phyloP scores from a whole-genome alignment of 2,888 invertebrate genomes.

The Diplazon laetatorius region DNA sequence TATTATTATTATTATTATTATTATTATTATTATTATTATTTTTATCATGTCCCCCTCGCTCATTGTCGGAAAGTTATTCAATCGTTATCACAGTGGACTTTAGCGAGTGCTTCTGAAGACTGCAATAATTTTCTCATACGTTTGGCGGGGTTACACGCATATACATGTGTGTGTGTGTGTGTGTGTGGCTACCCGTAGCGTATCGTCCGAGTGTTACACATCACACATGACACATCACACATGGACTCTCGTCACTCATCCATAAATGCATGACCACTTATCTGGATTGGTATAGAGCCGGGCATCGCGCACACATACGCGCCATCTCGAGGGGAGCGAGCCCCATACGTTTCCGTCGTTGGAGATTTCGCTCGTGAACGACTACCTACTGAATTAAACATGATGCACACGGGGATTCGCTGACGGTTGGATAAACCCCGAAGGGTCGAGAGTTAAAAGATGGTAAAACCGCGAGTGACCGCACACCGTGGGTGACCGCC shows the following conservation, averaged over 20 bases:
- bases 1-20: too few relatives aligned
- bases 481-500: conserved; percentile 35
- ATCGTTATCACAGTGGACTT: conserved; percentile 11
- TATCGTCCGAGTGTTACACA: conserved; percentile 23
- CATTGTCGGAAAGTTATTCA: conserved; percentile 17
- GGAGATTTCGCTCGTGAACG: conserved; percentile 66
- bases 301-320: conserved; percentile 74
- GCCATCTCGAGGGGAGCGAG: conserved; percentile 33
- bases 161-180: background rate
- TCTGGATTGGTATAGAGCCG: conserved; percentile 77
- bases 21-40: conserved; percentile 3
- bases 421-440: conserved; percentile 44
- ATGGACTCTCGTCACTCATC: conserved; percentile 65
- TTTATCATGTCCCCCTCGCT: conserved; percentile 2
- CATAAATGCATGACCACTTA: conserved; percentile 83
- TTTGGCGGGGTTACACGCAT: conserved; percentile 3
- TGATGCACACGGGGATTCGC: conserved; percentile 56
- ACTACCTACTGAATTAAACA: conserved; percentile 81
- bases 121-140: conserved; percentile 38
- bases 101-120: conserved; percentile 1
- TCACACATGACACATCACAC: too few relatives aligned
- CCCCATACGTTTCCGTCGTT: conserved; percentile 74
- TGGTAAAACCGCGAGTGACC: conserved; percentile 74
- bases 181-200: background rate
- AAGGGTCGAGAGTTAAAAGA: conserved; percentile 75